Base-by-base conservation (phyloP, 2,113 vertebrate genomes). In the Brachyhypopomus occidentalis region DNA sequence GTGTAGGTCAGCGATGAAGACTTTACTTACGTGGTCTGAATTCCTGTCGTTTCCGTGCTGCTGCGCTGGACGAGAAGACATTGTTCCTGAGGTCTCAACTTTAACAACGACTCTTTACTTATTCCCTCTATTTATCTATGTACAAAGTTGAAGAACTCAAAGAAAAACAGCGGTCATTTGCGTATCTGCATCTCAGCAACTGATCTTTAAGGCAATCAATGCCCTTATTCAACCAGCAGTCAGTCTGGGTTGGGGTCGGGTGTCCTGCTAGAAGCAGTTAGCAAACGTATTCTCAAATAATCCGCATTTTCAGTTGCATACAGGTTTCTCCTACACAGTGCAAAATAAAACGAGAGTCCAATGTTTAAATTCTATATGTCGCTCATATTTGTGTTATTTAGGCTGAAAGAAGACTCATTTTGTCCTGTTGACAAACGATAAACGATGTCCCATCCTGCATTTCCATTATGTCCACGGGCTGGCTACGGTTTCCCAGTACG, bases 61-160 rank as follows among this genome's bases (percentile, higher is more conserved):
- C 81, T 92, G 89, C 14, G 92, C 89, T 77, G 91, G 88, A 82
- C 93, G 92, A 89, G 93, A 91, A 91, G 93, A 92, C 93, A 94
- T 93, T 41, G 85, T 93, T 85, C 90, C 92, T 85, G 90, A 91
- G 91, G 38, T 63, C 75, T 84, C 79, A 52, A 66, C 59, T 83
- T 86, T 66, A 73, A 48, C 62, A 66, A 62, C 82, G 70, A 69
- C 71, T 52, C 12, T 48, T 48, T 52, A 52, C 12, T 52, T 83
- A 64, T 64, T 83, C 23, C 41, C 17, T 83, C 52, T 72, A 38
- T 66, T 45, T 48, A 70, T 45, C 45, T 71, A 82, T 79, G 75
- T 74, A 81, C 72, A 72, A 75, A 74, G 67, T 77, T 72, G 38
- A 67, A 71, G 48, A 56, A 72, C 56, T 45, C 19, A 45, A 74